Percentiles rank a stretch among this genome's conserved stretches.
Conservation (phyloP, 2,113 vertebrate species). For the Ailuropoda melanoleuca region DNA sequence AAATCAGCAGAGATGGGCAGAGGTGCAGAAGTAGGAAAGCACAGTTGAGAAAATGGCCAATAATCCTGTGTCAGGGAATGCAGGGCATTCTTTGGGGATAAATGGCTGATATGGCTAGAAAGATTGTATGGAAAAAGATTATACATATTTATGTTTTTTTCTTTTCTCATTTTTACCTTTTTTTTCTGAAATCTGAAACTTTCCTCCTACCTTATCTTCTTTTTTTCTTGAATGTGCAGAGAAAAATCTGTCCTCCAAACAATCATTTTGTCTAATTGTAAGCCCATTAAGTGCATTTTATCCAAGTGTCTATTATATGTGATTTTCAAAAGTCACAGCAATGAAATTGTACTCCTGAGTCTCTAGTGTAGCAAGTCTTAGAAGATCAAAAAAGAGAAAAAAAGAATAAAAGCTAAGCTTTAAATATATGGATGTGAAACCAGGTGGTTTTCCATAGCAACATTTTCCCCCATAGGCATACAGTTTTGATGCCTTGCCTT, state of each 20-base stretch:
- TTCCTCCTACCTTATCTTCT: neutral
- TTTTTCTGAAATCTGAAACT: neutral
- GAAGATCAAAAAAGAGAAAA: constrained; percentile 39
- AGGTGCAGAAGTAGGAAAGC: neutral
- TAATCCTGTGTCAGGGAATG: neutral
- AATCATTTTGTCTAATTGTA: constrained; percentile 16
- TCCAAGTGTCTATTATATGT: constrained; percentile 10
- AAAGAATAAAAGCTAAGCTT: constrained; percentile 32
- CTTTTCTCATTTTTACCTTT: neutral
- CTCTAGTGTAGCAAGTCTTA: neutral
- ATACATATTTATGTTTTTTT: neutral
- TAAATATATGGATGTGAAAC: constrained; percentile 34
- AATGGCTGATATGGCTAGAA: neutral
- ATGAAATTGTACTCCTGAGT: constrained; percentile 3
- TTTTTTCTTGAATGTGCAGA: neutral
- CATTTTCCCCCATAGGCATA: constrained; percentile 40
- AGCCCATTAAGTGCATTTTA: neutral
- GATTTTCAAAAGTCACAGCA: constrained; percentile 25
- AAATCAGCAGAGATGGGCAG: neutral
- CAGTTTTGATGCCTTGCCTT: constrained; percentile 62
- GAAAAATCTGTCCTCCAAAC: neutral
- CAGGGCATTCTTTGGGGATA: neutral
- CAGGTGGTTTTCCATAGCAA: constrained; percentile 51
- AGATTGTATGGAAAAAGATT: neutral
- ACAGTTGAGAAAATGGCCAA: neutral